These are phyloP conservation scores for Brachyopa scutellaris DNA, from an alignment of 2,888 invertebrate genomes.

Conservation along the genomic window DNA sequence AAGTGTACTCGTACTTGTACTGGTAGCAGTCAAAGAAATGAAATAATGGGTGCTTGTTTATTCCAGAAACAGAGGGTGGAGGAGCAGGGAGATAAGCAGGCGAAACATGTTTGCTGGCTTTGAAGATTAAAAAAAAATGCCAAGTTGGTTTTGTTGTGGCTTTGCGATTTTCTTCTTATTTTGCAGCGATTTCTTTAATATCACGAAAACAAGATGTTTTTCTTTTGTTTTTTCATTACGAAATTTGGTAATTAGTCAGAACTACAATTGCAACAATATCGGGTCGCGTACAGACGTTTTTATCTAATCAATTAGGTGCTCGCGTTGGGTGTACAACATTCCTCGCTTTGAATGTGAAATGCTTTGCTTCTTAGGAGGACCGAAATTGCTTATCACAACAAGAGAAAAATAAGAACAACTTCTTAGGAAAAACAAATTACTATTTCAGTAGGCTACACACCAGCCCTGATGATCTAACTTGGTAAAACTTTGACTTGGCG, in stretches of 20 bases:
- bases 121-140: constrained; percentile 40
- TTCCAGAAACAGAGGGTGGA: constrained; percentile 29
- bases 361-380: constrained; percentile 28
- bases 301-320: constrained; percentile 53
- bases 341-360: background rate
- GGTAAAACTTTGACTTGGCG: too few relatives aligned
- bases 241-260: constrained; percentile 51
- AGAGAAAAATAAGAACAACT: background rate
- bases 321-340: background rate
- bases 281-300: constrained; percentile 1
- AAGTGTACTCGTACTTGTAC: constrained; percentile 34
- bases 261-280: too few relatives aligned
- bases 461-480: background rate
- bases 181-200: constrained; percentile 24
- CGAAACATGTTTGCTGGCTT: constrained; percentile 59
- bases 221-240: constrained; percentile 2
- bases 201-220: background rate
- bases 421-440: background rate
- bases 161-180: constrained; percentile 21
- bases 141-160: constrained; percentile 40
- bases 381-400: constrained; percentile 25
- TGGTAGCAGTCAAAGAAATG: constrained; percentile 52
- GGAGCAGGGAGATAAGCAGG: constrained; percentile 37
- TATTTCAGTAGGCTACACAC: background rate
- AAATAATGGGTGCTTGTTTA: constrained; percentile 60